Evolutionary conservation across 2,113 vertebrate species (phyloP), one percentile per base, ranked within the genome.

Genomic region (Anguilla rostrata): DNA sequence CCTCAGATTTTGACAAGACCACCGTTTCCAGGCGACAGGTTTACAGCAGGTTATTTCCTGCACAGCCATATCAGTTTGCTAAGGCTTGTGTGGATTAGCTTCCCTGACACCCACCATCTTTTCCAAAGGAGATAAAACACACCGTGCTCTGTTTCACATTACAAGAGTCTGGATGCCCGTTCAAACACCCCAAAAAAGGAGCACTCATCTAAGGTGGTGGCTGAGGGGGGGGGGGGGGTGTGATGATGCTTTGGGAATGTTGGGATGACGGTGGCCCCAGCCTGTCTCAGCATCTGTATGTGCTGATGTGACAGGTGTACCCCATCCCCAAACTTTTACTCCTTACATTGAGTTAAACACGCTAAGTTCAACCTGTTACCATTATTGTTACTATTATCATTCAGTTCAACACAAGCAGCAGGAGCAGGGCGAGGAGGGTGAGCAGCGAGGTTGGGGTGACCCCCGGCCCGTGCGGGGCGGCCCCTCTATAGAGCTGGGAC

Each of bases 371-470:
- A 8, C 8, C 8, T 46, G 43, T 46, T 53, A 53, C 12, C 11
- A 53, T 53, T 53, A 53, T 53, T 81, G 3, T 81, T 40, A 20
- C 43, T 49, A 4, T 83, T 41, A n/a, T 15, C 29, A 14, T 86
- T 90, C 56, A 60, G 56, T 60, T 20, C 85, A 84, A 91, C 88
- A 93, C 82, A 83, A 94, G 93, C 88, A 94, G 91, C 85, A 95
- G 85, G 86, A 84, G 63, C 63, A 91, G 88, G 39, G 93, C 84
- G 0, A 93, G 84, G 82, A 93, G 89, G 78, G 88, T 39, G 83
- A 91, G 85, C 46, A 92, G 86, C 85, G 60, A 14, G 39, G 57
- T 12, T 88, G 79, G 71, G 11, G 86, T 15, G 34, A 43, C 41
- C 39, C 53, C 86, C 83, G 39, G 71, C 49, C 16, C 53, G n/a